Conservation (phyloP, 2,888 invertebrate genomes). For the Uropetala carovei region DNA sequence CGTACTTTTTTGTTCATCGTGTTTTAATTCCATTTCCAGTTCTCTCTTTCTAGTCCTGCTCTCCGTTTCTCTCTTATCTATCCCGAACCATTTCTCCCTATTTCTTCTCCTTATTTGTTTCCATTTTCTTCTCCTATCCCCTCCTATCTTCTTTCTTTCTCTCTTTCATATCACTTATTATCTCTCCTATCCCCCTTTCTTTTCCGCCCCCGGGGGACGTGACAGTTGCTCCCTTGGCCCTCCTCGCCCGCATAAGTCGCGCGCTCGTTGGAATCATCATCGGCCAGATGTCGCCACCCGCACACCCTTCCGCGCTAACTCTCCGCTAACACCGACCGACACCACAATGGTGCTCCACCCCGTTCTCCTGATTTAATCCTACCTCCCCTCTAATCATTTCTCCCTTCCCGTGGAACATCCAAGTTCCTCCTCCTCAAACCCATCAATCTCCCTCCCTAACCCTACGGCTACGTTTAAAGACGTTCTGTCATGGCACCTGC, state of each 20-base stretch:
- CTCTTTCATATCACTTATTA: too few species aligned
- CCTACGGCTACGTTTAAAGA: not conserved
- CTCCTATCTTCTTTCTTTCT: too few species aligned
- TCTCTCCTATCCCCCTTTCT: not conserved
- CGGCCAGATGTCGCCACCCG: conserved; percentile 44
- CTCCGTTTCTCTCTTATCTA: not conserved
- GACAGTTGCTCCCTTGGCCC: not conserved
- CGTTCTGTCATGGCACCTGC: conserved; percentile 12
- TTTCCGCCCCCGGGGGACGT: not conserved
- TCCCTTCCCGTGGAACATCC: not conserved
- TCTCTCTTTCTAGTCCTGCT: not conserved
- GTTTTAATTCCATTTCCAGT: too few species aligned
- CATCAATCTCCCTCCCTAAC: not conserved
- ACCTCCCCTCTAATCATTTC: too few species aligned
- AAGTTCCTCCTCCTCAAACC: not conserved
- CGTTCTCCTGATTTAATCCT: conserved; percentile 10
- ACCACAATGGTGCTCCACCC: not conserved
- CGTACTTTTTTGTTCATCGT: too few species aligned
- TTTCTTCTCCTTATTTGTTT: too few species aligned
- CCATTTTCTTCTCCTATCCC: not conserved
- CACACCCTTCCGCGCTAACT: not conserved
- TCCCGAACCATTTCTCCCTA: not conserved
- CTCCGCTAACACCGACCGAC: not conserved
- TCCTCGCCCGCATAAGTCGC: conserved; percentile 20
- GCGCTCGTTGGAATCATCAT: not conserved